These are phyloP conservation scores for Holothuria leucospilota DNA, from an alignment of 53 echinoderm and acorn worm genomes.

Conservation along the genomic window DNA sequence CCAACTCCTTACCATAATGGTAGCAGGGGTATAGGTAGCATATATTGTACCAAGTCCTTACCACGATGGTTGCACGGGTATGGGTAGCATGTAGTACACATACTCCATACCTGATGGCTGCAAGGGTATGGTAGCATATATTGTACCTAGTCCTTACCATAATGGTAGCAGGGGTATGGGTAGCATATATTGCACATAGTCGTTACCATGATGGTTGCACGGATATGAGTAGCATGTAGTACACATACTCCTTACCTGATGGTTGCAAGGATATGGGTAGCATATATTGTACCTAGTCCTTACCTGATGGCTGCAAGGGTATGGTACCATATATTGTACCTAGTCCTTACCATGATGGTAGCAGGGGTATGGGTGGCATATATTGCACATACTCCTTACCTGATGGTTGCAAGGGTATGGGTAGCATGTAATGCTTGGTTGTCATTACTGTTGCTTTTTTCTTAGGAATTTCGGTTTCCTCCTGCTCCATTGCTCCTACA, in stretches of 20 bases:
- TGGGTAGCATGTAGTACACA: not conserved
- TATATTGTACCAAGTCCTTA: no score
- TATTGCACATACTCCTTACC: not conserved
- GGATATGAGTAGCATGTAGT: not conserved
- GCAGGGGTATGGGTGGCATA: not conserved
- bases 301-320: no score
- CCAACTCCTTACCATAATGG: no score
- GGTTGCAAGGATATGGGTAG: not conserved
- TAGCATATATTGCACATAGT: no score
- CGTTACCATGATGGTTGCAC: not conserved
- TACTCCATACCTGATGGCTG: not conserved
- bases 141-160: no score
- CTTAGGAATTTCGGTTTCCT: not conserved
- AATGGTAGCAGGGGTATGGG: no score
- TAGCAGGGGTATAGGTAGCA: not conserved
- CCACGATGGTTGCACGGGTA: not conserved
- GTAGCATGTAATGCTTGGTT: constrained; percentile 72
- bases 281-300: no score
- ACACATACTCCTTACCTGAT: not conserved
- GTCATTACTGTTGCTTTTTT: not conserved
- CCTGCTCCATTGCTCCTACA: not conserved
- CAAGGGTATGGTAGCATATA: not conserved
- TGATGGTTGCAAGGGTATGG: constrained; percentile 72
- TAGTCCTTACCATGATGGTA: not conserved
- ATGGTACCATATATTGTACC: not conserved